Conservation (phyloP, 2,888 invertebrate species). For the Agrochola litura region DNA sequence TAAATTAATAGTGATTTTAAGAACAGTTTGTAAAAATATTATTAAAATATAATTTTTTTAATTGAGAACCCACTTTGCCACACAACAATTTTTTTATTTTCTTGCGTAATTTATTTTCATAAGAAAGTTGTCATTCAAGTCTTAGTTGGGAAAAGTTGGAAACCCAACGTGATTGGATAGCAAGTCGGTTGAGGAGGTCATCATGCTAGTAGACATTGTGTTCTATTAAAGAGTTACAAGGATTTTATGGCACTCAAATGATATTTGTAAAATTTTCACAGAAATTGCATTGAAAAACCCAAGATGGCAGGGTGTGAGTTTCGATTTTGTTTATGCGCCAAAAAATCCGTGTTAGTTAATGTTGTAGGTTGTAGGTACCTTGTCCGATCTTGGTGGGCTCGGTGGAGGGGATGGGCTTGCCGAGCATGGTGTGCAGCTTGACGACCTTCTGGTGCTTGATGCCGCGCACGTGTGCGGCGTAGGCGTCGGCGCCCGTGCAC, state of each 20-base stretch:
- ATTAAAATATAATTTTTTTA: neutral
- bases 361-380: conserved; percentile 33
- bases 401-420: conserved; percentile 98
- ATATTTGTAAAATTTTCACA: neutral
- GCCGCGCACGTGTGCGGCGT: conserved; percentile 99
- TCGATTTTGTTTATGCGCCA: neutral
- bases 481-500: conserved; percentile 99
- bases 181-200: neutral
- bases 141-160: neutral
- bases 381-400: conserved; percentile 96
- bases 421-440: conserved; percentile 98
- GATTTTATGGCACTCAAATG: neutral
- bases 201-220: neutral
- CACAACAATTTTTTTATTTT: neutral
- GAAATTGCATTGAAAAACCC: neutral
- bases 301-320: neutral
- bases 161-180: neutral
- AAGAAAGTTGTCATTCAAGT: neutral
- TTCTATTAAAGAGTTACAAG: neutral
- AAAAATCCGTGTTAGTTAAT: neutral
- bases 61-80: neutral
- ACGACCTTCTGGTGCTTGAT: conserved; percentile 99
- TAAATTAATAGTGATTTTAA: neutral
- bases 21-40: neutral
- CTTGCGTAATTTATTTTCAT: neutral